phyloP scores from a whole-genome alignment of 2,888 invertebrate genomes.

The Silvanus unidentatus region DNA sequence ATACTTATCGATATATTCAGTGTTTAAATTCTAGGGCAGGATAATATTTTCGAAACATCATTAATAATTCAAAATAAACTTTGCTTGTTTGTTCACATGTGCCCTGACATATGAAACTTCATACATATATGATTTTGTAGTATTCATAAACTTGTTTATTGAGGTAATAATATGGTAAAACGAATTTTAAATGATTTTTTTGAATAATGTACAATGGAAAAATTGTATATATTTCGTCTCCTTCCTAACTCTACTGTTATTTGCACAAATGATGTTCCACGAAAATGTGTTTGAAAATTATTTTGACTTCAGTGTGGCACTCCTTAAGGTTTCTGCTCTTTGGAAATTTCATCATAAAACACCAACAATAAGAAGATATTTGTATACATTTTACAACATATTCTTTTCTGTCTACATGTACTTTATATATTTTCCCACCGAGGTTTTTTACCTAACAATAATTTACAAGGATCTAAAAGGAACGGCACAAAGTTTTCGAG shows the following conservation, averaged over 20 bases:
- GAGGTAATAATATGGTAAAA: too few species aligned
- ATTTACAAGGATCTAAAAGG: conserved; percentile 11
- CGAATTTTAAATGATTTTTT: too few species aligned
- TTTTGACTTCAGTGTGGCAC: conserved; percentile 15
- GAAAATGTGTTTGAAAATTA: conserved; percentile 8
- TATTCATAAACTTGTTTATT: too few species aligned
- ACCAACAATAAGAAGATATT: conserved; percentile 3
- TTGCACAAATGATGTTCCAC: too few species aligned
- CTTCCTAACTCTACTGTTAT: neutral
- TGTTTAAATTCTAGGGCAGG: too few species aligned
- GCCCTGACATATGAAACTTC: too few species aligned
- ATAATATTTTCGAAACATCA: too few species aligned
- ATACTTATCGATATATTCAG: too few species aligned
- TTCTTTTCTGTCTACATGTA: conserved; percentile 12
- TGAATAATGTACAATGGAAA: too few species aligned
- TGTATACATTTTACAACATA: conserved; percentile 13
- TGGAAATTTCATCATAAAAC: conserved; percentile 16
- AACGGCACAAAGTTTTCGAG: conserved; percentile 13
- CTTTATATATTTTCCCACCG: conserved; percentile 15
- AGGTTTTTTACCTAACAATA: conserved; percentile 10
- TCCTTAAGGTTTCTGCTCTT: conserved; percentile 12
- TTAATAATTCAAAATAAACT: too few species aligned
- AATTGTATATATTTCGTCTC: neutral
- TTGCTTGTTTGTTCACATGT: too few species aligned
- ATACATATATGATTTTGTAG: too few species aligned